Conservation (phyloP, 2,888 invertebrate genomes). For the Pharmacophagus antenor region DNA sequence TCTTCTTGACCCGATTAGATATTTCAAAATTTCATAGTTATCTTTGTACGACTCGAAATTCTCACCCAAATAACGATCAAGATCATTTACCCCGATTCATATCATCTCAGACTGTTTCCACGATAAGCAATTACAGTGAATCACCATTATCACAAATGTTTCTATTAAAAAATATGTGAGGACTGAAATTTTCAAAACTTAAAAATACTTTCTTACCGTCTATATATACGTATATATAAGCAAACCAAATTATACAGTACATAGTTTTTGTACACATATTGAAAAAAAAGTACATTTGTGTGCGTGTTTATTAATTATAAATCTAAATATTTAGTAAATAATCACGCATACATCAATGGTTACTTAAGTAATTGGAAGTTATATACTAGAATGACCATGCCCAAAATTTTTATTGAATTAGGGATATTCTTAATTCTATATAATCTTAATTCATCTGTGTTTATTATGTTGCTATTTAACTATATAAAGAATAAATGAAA, state of each 20-base stretch:
- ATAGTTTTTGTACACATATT: too few relatives aligned
- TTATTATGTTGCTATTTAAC: constrained; percentile 15
- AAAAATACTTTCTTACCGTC: not conserved
- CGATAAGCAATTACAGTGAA: constrained; percentile 5
- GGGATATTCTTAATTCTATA: constrained; percentile 10
- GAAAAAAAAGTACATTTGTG: too few relatives aligned
- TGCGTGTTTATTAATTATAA: too few relatives aligned
- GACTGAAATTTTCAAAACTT: not conserved
- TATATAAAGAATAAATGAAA: constrained; percentile 17
- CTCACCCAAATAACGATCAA: constrained; percentile 33
- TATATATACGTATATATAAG: not conserved
- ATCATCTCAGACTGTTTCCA: constrained; percentile 10
- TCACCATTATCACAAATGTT: constrained; percentile 3
- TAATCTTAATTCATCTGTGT: constrained; percentile 10
- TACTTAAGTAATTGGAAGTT: too few relatives aligned
- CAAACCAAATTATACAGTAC: too few relatives aligned
- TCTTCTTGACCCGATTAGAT: constrained; percentile 68
- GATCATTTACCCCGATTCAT: constrained; percentile 33
- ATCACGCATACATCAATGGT: too few relatives aligned
- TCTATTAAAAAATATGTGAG: not conserved
- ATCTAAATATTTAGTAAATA: too few relatives aligned
- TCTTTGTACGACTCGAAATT: constrained; percentile 32
- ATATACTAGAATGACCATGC: not conserved
- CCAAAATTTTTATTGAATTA: not conserved
- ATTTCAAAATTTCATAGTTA: constrained; percentile 39